Conservation (phyloP, 2,888 invertebrate genomes). For the Tuta absoluta region DNA sequence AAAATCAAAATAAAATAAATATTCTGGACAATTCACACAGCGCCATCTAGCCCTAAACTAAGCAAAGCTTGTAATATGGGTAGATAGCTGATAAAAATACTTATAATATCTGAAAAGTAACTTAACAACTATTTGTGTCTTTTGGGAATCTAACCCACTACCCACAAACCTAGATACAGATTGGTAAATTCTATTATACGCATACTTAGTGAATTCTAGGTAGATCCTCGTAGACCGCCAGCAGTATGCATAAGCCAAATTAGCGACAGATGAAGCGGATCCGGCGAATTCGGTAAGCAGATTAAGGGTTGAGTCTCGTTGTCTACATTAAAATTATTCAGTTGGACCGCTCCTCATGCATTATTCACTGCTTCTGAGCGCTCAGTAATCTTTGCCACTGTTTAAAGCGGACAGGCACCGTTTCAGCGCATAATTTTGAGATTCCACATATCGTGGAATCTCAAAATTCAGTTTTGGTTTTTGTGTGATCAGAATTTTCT, state of each 20-base stretch:
- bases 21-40: too few relatives aligned
- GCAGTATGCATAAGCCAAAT: constrained; percentile 16
- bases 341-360: constrained; percentile 46
- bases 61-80: too few relatives aligned
- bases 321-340: constrained; percentile 50
- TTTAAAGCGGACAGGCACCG: constrained; percentile 18
- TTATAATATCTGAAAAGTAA: too few relatives aligned
- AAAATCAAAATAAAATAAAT: too few relatives aligned
- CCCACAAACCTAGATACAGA: not conserved
- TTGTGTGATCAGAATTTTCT: too few relatives aligned
- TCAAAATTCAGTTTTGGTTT: too few relatives aligned
- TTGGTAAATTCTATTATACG: not conserved
- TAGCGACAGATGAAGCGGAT: constrained; percentile 28
- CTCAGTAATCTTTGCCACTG: constrained; percentile 40
- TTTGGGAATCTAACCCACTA: too few relatives aligned
- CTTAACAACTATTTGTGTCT: too few relatives aligned
- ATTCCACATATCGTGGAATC: not conserved
- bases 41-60: too few relatives aligned
- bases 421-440: not conserved
- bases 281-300: constrained; percentile 34
- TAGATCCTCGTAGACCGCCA: not conserved
- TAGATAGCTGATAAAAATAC: too few relatives aligned
- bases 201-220: too few relatives aligned
- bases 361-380: constrained; percentile 49
- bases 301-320: constrained; percentile 35